Base-by-base conservation (phyloP, 2,888 invertebrate species). In the Noctua janthe region DNA sequence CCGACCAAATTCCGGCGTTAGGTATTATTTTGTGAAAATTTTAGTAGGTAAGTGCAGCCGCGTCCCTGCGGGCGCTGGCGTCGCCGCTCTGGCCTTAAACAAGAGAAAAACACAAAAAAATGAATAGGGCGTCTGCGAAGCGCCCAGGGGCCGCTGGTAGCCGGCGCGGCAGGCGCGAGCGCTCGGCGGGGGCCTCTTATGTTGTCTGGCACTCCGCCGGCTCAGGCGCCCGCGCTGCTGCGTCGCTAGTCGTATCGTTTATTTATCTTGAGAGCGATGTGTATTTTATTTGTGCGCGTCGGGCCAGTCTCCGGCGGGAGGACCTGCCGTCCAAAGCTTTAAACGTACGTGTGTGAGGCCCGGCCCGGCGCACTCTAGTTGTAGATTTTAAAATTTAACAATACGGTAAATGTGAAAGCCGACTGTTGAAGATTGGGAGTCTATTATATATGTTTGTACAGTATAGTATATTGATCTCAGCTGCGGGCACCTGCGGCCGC, bases 11-110 rank as follows among this genome's bases (percentile, higher is more conserved):
- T 96, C 96, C 95, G 96, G 96, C 96, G 96, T 96, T 96, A 96
- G 97, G 96, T 97, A 97, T 97, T 97, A 97, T 96, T 97, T 96
- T 96, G 95, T 94, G 96, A 96, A 96, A 97, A 96, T 96, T 96
- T 96, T 97, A 96, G 96, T 96, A 95, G 95, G 85, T 96, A 97
- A 96, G 97, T 92, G 93, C 91, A 93, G 93, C 91, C 92, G 90
- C 88, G 89, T 85, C 85, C 81, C 82, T 86, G 88, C 84, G 87
- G 85, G 87, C 90, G 91, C 89, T 92, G 90, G 87, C 91, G 87
- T 84, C 90, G 88, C 84, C 86, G 85, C 86, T 84, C 87, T 85
- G 84, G 86, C 89, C 86, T 85, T 94, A 96, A 96, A 95, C 89
- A 92, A 67, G 94, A 94, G 92, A 95, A 96, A 93, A 95, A 95